Evolutionary conservation across 2,797 vertebrate genomes (phyloP).

Genomic region (Melanotaenia pygmaea): DNA sequence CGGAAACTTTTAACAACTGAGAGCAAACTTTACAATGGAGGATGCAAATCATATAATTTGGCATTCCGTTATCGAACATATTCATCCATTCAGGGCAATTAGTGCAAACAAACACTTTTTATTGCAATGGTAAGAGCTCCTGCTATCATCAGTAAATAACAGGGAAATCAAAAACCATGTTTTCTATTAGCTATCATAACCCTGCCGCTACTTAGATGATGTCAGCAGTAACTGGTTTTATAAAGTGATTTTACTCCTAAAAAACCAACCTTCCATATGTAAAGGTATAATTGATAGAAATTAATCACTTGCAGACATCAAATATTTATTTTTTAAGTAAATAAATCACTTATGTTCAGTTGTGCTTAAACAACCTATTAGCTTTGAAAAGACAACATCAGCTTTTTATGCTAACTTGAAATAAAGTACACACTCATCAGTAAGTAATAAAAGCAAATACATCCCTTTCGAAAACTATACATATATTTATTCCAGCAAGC

Average conservation of each 20-base stretch:
- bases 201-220: slow-evolving; percentile 37
- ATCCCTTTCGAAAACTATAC: neutral
- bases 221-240: slow-evolving; percentile 42
- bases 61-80: slow-evolving; percentile 57
- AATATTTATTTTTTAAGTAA: neutral
- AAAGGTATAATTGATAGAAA: slow-evolving; percentile 1
- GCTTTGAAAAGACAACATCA: slow-evolving; percentile 14
- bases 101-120: slow-evolving; percentile 76
- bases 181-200: slow-evolving; percentile 52
- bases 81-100: slow-evolving; percentile 81
- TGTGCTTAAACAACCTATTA: neutral
- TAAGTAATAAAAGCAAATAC: slow-evolving; percentile 10
- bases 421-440: slow-evolving; percentile 13
- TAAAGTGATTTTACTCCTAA: slow-evolving; percentile 27
- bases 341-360: neutral
- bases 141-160: slow-evolving; percentile 50
- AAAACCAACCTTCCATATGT: slow-evolving; percentile 15
- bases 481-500: neutral
- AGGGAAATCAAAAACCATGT: slow-evolving; percentile 55
- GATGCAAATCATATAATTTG: slow-evolving; percentile 84
- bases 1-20: slow-evolving; percentile 22
- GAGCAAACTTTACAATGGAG: slow-evolving; percentile 76
- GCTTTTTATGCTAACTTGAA: slow-evolving; percentile 20
- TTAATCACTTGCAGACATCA: neutral
- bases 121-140: slow-evolving; percentile 64